These are phyloP conservation scores for Scophthalmus maximus DNA, from an alignment of 2,113 vertebrate genomes.

Conservation along the genomic window DNA sequence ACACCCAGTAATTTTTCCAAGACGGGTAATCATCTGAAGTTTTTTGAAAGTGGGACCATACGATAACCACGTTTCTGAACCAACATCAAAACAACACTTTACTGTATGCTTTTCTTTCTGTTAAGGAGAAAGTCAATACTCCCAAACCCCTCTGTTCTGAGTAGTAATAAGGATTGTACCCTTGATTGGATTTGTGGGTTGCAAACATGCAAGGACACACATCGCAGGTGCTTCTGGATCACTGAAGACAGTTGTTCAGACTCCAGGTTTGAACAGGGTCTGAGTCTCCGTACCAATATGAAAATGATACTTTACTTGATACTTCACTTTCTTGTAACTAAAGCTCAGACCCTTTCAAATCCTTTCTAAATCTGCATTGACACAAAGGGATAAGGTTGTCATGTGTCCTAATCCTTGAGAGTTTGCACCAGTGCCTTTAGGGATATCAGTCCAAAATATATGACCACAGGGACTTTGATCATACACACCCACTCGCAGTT, in stretches of 20 bases:
- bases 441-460: too few relatives aligned
- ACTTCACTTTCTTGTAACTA: not conserved
- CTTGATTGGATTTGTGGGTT: conserved; percentile 56
- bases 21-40: not conserved
- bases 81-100: too few relatives aligned
- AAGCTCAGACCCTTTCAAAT: not conserved
- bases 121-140: conserved; percentile 47
- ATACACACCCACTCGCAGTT: not conserved
- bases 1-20: conserved; percentile 17
- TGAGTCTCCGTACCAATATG: not conserved
- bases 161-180: conserved; percentile 44
- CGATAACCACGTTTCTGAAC: not conserved
- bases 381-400: not conserved
- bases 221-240: not conserved
- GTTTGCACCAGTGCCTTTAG: too few relatives aligned
- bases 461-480: too few relatives aligned
- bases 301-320: not conserved
- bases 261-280: too few relatives aligned
- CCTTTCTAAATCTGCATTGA: not conserved
- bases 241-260: too few relatives aligned
- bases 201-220: conserved; percentile 18
- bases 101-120: not conserved
- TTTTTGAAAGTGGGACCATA: not conserved
- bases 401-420: not conserved
- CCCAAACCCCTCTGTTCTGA: conserved; percentile 23